Percentiles rank a stretch among this genome's conserved stretches.
These are phyloP conservation scores for Arctopsyche grandis DNA, from an alignment of 1,140 invertebrate species.

Conservation along the genomic window DNA sequence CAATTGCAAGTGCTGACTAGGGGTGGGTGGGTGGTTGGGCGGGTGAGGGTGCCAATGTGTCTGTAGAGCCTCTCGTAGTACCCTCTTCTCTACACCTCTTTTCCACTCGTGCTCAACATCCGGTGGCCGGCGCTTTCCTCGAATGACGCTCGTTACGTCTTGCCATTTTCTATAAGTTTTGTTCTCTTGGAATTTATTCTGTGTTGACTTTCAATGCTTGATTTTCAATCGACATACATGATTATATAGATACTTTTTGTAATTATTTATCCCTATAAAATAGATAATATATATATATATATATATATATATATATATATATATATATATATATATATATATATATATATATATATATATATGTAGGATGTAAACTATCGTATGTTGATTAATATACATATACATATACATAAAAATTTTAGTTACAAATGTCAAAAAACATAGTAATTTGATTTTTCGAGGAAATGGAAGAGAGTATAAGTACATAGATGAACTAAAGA, in stretches of 20 bases:
- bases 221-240: too few relatives aligned
- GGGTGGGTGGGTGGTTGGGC: not conserved
- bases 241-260: too few relatives aligned
- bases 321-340: not conserved
- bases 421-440: too few relatives aligned
- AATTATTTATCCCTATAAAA: too few relatives aligned
- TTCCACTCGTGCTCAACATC: slow-evolving; percentile 13
- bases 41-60: not conserved
- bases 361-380: too few relatives aligned
- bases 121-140: not conserved
- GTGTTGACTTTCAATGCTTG: too few relatives aligned
- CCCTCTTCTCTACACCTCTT: slow-evolving; percentile 11
- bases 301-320: not conserved
- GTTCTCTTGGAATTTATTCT: too few relatives aligned
- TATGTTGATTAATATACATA: not conserved
- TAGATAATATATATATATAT: not conserved
- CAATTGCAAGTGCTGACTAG: not conserved
- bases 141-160: slow-evolving; percentile 18
- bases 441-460: too few relatives aligned
- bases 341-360: not conserved
- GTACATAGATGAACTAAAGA: too few relatives aligned
- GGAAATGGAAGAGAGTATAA: too few relatives aligned
- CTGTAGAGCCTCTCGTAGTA: not conserved
- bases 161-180: not conserved
- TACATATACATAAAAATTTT: not conserved